Base-by-base conservation (phyloP, 1,140 invertebrate genomes). In the Achroia grisella region DNA sequence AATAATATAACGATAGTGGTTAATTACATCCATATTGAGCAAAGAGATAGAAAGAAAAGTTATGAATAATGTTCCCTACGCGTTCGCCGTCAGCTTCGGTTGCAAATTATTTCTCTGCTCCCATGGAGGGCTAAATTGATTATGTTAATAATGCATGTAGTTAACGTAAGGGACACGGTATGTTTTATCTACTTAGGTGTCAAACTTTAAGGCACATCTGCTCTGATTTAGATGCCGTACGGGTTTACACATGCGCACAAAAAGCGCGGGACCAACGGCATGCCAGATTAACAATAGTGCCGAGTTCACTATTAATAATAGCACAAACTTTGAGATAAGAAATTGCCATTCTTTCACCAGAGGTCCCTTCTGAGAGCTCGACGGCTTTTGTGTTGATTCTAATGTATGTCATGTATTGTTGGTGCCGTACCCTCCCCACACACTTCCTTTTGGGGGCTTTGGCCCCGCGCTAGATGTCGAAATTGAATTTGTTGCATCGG, bases 331-430 rank as follows among this genome's bases (percentile, higher is more conserved):
- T 67, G 47, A 82, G 78, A 81, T 82, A 77, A 80, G 78, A 74
- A 80, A 79, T 81, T 80, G 78, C 74, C 69, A 77, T 84, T 84
- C 80, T 81, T 82, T 82, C 61, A 73, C 64, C 57, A 54, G 62
- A 69, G 59, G 71, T 80, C 77, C 80, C 76, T 80, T 79, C 71
- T 71, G 68, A 75, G 74, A 77, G 76, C 63, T 66, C 63, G 69
- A 49, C 58, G 48, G 56, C 75, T 74, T 81, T 84, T 84, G 74
- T 84, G 78, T 75, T 70, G 76, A 67, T 80, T 82, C 76, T 84
- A 82, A 84, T 84, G 82, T 84, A 82, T 84, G 80, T 84, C 64
- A 69, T 69, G 76, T 70, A 84, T 84, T 84, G 78, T 80, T 64
- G 48, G 40, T 40, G 69, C 17, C 2, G 17, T 23, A 23, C 17